These are phyloP conservation scores for Poecilus cupreus DNA, from an alignment of 2,888 invertebrate genomes.

Conservation along the genomic window DNA sequence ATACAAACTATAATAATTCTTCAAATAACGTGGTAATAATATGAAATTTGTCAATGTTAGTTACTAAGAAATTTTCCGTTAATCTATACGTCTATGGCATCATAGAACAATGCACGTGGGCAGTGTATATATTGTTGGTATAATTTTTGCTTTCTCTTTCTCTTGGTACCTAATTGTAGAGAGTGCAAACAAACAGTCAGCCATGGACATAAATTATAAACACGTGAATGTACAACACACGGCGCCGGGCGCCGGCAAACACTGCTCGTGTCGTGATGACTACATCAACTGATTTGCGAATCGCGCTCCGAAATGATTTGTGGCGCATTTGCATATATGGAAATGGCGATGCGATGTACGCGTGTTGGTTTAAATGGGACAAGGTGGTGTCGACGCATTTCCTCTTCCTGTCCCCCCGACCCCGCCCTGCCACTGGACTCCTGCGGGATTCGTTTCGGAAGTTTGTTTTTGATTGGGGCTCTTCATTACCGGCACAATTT, in stretches of 20 bases:
- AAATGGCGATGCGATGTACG: slow-evolving; percentile 38
- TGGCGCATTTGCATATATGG: slow-evolving; percentile 53
- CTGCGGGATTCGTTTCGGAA: not conserved
- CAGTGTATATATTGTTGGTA: too few relatives aligned
- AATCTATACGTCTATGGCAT: too few relatives aligned
- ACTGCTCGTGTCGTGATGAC: slow-evolving; percentile 47
- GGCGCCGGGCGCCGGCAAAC: not conserved
- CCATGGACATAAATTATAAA: slow-evolving; percentile 48
- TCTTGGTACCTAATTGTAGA: too few relatives aligned
- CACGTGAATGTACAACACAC: slow-evolving; percentile 34
- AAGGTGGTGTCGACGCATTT: slow-evolving; percentile 36
- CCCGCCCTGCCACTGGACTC: not conserved
- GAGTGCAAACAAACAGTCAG: slow-evolving; percentile 6
- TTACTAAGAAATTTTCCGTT: too few relatives aligned
- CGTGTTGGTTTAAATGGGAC: slow-evolving; percentile 46
- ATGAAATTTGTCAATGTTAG: too few relatives aligned
- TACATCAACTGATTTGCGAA: slow-evolving; percentile 55
- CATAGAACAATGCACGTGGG: too few relatives aligned
- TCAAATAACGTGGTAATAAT: too few relatives aligned
- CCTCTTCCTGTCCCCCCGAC: slow-evolving; percentile 23
- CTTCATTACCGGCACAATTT: not conserved
- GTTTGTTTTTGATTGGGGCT: not conserved
- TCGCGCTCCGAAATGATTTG: slow-evolving; percentile 50
- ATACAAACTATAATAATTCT: too few relatives aligned
- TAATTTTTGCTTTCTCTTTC: too few relatives aligned